Conservation (phyloP, 2,113 vertebrate species). For the Cinclus cinclus region DNA sequence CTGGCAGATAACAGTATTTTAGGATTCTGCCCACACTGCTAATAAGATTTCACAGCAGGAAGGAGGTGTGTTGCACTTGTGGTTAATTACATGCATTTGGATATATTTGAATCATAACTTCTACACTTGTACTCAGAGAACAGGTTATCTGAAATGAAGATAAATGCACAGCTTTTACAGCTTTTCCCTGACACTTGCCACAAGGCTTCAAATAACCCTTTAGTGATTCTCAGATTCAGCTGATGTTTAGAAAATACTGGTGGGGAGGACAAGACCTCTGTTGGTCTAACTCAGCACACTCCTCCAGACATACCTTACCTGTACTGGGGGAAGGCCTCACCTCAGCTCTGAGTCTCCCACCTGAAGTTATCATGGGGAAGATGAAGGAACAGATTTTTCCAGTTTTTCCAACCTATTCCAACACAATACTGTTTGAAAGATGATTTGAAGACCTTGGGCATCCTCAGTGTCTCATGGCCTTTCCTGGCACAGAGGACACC, state of each 20-base stretch:
- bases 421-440: not conserved
- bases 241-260: not conserved
- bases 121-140: not conserved
- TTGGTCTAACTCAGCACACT: not conserved
- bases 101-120: conserved; percentile 36
- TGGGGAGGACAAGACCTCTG: not conserved
- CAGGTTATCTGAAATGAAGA: conserved; percentile 8
- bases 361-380: not conserved
- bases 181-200: not conserved
- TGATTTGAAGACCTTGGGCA: not conserved
- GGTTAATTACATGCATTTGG: conserved; percentile 50
- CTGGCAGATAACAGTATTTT: not conserved
- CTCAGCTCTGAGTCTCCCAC: not conserved
- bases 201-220: not conserved
- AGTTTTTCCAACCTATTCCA: not conserved
- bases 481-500: not conserved
- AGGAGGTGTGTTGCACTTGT: conserved; percentile 42
- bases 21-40: conserved; percentile 23
- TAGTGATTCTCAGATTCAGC: not conserved
- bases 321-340: not conserved
- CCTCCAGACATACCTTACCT: not conserved
- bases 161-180: not conserved
- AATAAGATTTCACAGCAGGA: conserved; percentile 25
- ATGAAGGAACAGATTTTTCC: not conserved
- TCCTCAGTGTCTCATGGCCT: not conserved